Percentiles rank a stretch among this genome's conserved stretches.
Conservation (phyloP, 2,888 invertebrate genomes). For the Trissolcus brochymenae region DNA sequence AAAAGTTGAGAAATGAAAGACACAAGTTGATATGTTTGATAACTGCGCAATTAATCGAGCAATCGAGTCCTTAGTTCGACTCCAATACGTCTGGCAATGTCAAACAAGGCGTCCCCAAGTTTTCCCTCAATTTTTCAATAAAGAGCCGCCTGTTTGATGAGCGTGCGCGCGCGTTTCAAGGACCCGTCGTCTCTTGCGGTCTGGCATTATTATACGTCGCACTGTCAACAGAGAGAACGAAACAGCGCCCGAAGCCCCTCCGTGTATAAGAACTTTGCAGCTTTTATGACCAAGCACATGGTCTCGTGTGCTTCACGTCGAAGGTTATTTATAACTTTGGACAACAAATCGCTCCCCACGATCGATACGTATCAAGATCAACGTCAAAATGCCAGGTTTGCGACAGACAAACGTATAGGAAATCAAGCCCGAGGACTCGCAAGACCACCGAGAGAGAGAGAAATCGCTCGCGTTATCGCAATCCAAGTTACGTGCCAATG, state of each 20-base stretch:
- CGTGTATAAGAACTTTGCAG: slow-evolving; percentile 22
- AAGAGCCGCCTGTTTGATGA: slow-evolving; percentile 23
- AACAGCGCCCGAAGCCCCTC: slow-evolving; percentile 33
- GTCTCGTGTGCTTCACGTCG: slow-evolving; percentile 14
- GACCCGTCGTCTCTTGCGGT: slow-evolving; percentile 35
- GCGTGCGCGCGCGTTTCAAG: slow-evolving; percentile 30
- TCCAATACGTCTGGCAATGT: slow-evolving; percentile 23
- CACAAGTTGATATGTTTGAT: neutral
- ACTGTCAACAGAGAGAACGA: slow-evolving; percentile 38
- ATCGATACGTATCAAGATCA: slow-evolving; percentile 44
- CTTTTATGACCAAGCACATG: slow-evolving; percentile 12
- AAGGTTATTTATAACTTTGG: slow-evolving; percentile 37
- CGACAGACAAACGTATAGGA: slow-evolving; percentile 26
- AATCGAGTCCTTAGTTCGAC: slow-evolving; percentile 17
- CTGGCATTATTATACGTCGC: slow-evolving; percentile 30
- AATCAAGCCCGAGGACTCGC: slow-evolving; percentile 31
- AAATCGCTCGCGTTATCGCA: slow-evolving; percentile 20
- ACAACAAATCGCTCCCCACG: slow-evolving; percentile 24
- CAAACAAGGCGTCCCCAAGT: slow-evolving; percentile 8
- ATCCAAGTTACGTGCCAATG: no score
- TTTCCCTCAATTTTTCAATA: slow-evolving; percentile 26
- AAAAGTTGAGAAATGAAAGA: neutral
- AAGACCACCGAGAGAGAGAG: slow-evolving; percentile 29
- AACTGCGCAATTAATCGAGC: slow-evolving; percentile 6
- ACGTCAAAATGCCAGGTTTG: slow-evolving; percentile 24